phyloP scores from a whole-genome alignment of 2,113 vertebrate species.

The Gopherus evgoodei region DNA sequence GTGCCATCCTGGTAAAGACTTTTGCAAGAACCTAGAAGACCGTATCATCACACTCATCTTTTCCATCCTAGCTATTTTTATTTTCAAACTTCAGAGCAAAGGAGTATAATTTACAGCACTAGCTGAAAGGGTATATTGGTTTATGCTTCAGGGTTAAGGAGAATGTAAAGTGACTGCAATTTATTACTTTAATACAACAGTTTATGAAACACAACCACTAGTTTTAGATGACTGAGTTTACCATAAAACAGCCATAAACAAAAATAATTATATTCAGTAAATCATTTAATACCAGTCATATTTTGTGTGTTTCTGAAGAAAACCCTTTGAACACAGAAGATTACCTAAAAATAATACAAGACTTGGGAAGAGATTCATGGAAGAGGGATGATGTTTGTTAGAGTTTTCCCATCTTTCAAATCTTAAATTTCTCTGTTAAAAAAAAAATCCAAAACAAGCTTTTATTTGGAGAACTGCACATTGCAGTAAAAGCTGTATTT shows the following conservation, averaged over 20 bases:
- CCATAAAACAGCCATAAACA: neutral
- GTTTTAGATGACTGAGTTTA: neutral
- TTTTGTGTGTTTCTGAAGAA: neutral
- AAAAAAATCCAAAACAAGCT: neutral
- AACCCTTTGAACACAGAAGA: neutral
- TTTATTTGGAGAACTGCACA: neutral
- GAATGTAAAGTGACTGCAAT: neutral
- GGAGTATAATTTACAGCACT: neutral
- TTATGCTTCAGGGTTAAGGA: neutral
- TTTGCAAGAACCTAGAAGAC: neutral
- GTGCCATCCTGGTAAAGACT: neutral
- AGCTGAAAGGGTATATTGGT: neutral
- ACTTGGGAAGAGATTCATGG: neutral
- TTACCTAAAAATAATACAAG: neutral
- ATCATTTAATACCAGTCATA: neutral
- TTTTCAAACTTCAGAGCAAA: neutral
- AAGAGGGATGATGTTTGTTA: neutral
- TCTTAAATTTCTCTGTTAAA: neutral
- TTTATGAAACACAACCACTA: neutral
- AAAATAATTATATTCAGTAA: neutral
- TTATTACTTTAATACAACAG: neutral
- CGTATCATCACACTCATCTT: neutral
- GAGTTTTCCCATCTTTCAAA: neutral
- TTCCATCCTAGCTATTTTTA: neutral
- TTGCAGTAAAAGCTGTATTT: neutral